Evolutionary conservation across 2,888 invertebrate genomes (phyloP).

Genomic region (Drosophila paramelanica): DNA sequence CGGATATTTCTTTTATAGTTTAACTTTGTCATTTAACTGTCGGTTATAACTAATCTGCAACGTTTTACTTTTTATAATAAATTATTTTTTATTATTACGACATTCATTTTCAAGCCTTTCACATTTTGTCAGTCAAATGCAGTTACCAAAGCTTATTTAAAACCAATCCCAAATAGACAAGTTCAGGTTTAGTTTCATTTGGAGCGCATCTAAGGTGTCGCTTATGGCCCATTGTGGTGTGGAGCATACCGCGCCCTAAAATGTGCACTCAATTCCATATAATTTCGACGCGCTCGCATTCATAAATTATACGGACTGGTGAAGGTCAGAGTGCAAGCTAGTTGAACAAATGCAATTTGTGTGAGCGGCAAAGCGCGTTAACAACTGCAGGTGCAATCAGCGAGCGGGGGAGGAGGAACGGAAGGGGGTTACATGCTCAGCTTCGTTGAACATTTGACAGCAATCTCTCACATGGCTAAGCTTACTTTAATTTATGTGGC

Average conservation of each 20-base stretch:
- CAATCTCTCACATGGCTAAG: slow-evolving; percentile 53
- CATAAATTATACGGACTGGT: slow-evolving; percentile 54
- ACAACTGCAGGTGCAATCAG: slow-evolving; percentile 45
- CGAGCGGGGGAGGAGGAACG: not conserved
- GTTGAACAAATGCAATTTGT: slow-evolving; percentile 45
- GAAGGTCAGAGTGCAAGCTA: slow-evolving; percentile 56
- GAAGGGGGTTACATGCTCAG: slow-evolving; percentile 34
- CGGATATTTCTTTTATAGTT: too few relatives aligned
- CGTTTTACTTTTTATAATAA: too few relatives aligned
- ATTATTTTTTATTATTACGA: too few relatives aligned
- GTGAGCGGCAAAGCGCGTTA: slow-evolving; percentile 30
- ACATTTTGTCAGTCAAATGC: too few relatives aligned
- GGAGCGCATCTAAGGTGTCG: slow-evolving; percentile 36
- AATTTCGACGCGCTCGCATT: slow-evolving; percentile 53
- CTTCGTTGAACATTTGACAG: slow-evolving; percentile 42
- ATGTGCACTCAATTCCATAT: slow-evolving; percentile 58
- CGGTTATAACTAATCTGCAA: too few relatives aligned
- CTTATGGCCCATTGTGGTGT: not conserved
- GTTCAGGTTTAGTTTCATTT: not conserved
- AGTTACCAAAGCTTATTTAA: not conserved
- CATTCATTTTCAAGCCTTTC: too few relatives aligned
- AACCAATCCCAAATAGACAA: not conserved
- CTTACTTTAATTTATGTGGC: slow-evolving; percentile 30
- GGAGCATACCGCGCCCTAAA: slow-evolving; percentile 46
- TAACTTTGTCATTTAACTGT: too few relatives aligned